phyloP scores from a whole-genome alignment of 2,888 invertebrate genomes.

The Ceraclea dissimilis region DNA sequence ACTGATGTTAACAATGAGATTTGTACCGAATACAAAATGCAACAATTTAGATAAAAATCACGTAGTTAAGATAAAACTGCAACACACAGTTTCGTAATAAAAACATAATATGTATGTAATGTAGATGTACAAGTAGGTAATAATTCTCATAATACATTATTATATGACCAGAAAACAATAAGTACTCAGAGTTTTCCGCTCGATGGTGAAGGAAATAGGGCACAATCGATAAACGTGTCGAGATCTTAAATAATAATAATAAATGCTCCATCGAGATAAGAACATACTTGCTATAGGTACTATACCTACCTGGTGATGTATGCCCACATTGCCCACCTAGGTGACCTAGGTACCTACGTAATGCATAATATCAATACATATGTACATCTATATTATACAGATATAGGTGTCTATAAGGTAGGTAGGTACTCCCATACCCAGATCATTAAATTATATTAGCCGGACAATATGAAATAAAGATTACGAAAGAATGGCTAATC shows the following conservation, averaged over 20 bases:
- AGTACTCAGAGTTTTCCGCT: slow-evolving; percentile 14
- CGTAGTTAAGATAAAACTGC: not conserved
- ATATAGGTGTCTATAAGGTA: not conserved
- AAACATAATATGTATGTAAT: not conserved
- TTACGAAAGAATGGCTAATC: too few species aligned
- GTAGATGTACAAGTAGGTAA: too few species aligned
- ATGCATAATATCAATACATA: too few species aligned
- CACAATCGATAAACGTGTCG: slow-evolving; percentile 13
- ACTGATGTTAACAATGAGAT: too few species aligned
- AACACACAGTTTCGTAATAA: not conserved
- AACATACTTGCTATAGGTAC: too few species aligned
- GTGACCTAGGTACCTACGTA: too few species aligned
- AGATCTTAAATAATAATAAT: slow-evolving; percentile 4
- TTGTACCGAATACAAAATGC: not conserved
- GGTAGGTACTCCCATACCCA: not conserved
- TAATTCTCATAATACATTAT: too few species aligned
- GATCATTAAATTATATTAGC: not conserved
- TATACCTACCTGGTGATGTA: too few species aligned
- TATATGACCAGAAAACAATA: slow-evolving; percentile 15
- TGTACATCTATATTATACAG: too few species aligned
- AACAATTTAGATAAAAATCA: slow-evolving; percentile 2
- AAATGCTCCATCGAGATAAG: slow-evolving; percentile 10
- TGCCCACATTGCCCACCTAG: too few species aligned
- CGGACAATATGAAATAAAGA: not conserved
- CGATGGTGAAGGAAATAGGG: slow-evolving; percentile 12